Percentiles rank a stretch among this genome's conserved stretches.
Conservation (phyloP, 2,113 vertebrate genomes). For the Rhizomys pruinosus region DNA sequence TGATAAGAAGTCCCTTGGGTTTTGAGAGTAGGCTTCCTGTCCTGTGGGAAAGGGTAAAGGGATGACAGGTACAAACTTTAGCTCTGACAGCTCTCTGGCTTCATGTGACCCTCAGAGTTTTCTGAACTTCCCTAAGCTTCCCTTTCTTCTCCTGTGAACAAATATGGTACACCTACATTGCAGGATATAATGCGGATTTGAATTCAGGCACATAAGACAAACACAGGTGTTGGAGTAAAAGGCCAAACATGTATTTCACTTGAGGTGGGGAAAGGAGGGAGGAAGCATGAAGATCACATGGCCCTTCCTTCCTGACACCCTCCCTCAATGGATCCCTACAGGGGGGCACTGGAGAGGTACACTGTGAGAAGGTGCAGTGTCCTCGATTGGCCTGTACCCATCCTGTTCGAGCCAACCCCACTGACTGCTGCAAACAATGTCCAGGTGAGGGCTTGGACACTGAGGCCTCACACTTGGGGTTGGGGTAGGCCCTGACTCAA, state of each 20-base stretch:
- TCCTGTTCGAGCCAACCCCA: slow-evolving; percentile 92
- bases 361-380: slow-evolving; percentile 98
- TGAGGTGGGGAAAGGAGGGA: slow-evolving; percentile 25
- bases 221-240: not conserved
- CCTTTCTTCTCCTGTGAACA: not conserved
- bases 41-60: not conserved
- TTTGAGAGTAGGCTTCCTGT: slow-evolving; percentile 29
- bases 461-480: not conserved
- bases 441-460: slow-evolving; percentile 85
- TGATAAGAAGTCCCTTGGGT: not conserved
- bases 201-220: not conserved
- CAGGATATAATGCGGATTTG: not conserved
- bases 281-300: not conserved
- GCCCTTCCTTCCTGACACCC: not conserved
- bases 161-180: not conserved
- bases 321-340: slow-evolving; percentile 69
- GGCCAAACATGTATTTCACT: not conserved
- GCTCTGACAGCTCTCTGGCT: not conserved
- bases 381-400: slow-evolving; percentile 92
- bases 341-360: slow-evolving; percentile 95
- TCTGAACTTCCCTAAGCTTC: not conserved
- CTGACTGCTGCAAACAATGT: slow-evolving; percentile 98
- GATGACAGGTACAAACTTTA: not conserved
- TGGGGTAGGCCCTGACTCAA: slow-evolving; percentile 1
- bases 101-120: not conserved